Evolutionary conservation across 2,888 invertebrate species (phyloP).

Genomic region (Zygogramma bicolorata): DNA sequence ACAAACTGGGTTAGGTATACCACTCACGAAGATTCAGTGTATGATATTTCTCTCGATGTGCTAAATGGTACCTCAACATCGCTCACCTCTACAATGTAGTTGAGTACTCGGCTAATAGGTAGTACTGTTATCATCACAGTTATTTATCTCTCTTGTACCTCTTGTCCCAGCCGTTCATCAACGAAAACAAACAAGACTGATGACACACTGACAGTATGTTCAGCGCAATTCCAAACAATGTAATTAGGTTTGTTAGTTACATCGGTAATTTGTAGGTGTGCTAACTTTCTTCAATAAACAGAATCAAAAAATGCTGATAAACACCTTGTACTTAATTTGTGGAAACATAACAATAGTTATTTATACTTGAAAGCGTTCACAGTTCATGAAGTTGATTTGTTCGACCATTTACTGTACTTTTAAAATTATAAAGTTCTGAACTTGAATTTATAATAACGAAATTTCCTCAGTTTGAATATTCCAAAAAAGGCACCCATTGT

Average conservation of each 20-base stretch:
- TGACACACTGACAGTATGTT: not conserved
- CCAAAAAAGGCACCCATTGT: too few relatives aligned
- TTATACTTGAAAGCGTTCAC: too few relatives aligned
- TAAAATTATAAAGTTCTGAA: too few relatives aligned
- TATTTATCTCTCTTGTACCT: not conserved
- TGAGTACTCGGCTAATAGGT: not conserved
- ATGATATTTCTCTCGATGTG: not conserved
- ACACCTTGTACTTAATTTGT: not conserved
- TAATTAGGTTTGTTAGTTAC: not conserved
- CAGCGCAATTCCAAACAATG: not conserved
- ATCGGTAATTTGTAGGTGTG: not conserved
- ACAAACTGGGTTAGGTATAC: not conserved
- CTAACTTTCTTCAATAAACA: not conserved
- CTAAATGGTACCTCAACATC: not conserved
- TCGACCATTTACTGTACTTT: too few relatives aligned
- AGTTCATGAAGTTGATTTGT: too few relatives aligned
- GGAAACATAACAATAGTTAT: not conserved
- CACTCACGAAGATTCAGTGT: not conserved
- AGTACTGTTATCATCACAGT: conserved; percentile 3
- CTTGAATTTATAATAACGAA: too few relatives aligned
- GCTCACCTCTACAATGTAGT: not conserved
- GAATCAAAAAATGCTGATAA: not conserved
- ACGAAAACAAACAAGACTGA: not conserved
- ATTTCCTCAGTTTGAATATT: too few relatives aligned
- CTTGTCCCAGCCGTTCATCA: not conserved